Evolutionary conservation across 2,797 vertebrate genomes (phyloP).

Genomic region (Crocidura indochinensis): DNA sequence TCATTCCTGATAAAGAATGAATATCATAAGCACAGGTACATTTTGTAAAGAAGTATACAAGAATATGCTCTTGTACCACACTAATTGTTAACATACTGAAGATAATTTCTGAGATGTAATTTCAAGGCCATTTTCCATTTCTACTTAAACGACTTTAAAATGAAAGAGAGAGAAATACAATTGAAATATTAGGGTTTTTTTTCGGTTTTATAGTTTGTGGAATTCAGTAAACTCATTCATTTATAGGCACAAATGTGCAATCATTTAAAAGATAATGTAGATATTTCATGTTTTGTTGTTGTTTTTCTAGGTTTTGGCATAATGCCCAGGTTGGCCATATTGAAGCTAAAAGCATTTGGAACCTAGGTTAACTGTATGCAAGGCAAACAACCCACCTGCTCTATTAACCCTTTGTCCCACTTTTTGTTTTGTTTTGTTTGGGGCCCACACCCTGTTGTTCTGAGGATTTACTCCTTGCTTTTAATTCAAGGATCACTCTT

Average conservation of each 20-base stretch:
- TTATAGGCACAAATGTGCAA: slow-evolving; percentile 7
- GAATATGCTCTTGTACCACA: not conserved
- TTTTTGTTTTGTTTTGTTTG: too few relatives aligned
- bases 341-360: too few relatives aligned
- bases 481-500: too few relatives aligned
- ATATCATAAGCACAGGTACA: not conserved
- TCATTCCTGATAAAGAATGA: slow-evolving; percentile 28
- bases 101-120: slow-evolving; percentile 5
- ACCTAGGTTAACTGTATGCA: too few relatives aligned
- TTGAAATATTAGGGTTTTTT: not conserved
- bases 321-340: too few relatives aligned
- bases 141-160: slow-evolving; percentile 21
- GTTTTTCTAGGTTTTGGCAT: not conserved
- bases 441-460: too few relatives aligned
- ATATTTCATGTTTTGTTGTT: not conserved
- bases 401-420: too few relatives aligned
- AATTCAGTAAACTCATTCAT: not conserved
- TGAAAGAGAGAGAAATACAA: slow-evolving; percentile 12
- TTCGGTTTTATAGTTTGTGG: slow-evolving; percentile 17
- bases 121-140: slow-evolving; percentile 16
- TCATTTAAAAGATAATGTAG: slow-evolving; percentile 5
- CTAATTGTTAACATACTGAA: not conserved
- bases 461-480: too few relatives aligned
- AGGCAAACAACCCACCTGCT: too few relatives aligned
- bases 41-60: slow-evolving; percentile 7